Evolutionary conservation across 2,888 invertebrate species (phyloP), one percentile per base, ranked within the genome.

Genomic region (Latrodectus elegans): DNA sequence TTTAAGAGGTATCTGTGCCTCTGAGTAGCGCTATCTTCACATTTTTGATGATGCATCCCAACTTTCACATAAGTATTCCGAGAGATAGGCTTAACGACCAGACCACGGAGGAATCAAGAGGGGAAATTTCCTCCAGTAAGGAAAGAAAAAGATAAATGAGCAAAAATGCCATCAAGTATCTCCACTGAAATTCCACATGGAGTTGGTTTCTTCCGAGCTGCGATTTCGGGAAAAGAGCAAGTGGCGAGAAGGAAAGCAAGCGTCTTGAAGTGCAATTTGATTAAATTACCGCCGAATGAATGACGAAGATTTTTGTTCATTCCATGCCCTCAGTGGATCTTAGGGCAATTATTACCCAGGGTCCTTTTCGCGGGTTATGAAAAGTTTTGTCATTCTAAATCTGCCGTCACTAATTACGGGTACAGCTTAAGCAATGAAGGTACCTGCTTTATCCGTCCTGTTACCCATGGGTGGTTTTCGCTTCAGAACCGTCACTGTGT

Each of bases 311-410:
- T 80, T 71, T 65, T 65, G 73, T 49, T 60, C 55, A 67, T n/a
- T 26, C 8, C 49, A n/a, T 67, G 52, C 67, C 53, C 17, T 64
- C 68, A 14, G 60, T 22, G 51, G 17, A 49, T 22, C 81, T 73
- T 75, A 72, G 60, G 15, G 52, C 71, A 55, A 17, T 71, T 71
- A 70, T 72, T 68, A 68, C 68, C 73, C 22, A 68, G 17, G 65
- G 73, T 51, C 65, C 77, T n/a, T 22, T 64, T 11, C 55, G 12
- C 11, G 52, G 82, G 75, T 82, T 82, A 82, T 75, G 82, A 82
- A 82, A 82, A 82, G 75, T 82, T 82, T 82, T 53, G 82, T 82
- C 75, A 74, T 74, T 82, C 82, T 75, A 82, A 82, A 75, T 75
- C 82, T 82, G 67, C 82, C 82, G 68, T 75, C 75, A 74, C 82